These are phyloP conservation scores for Drosophila asahinai DNA, from an alignment of 1,140 invertebrate species.

Conservation along the genomic window DNA sequence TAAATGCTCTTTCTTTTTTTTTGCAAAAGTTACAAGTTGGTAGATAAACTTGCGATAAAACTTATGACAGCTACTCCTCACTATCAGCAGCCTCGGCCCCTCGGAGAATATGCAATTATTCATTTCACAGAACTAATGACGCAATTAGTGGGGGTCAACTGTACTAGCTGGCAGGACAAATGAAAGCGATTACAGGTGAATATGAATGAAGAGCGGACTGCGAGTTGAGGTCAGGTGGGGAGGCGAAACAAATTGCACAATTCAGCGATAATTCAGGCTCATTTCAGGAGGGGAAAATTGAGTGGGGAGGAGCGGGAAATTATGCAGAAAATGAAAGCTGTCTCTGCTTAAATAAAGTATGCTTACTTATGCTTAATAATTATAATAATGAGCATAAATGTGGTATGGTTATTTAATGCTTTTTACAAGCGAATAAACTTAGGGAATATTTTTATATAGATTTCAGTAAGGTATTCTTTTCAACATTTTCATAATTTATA, in stretches of 20 bases:
- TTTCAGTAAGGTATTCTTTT: neutral
- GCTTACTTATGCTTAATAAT: no score
- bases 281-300: constrained; percentile 5
- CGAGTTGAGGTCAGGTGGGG: neutral
- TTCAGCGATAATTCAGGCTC: constrained; percentile 37
- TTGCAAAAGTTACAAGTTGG: constrained; percentile 52
- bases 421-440: no score
- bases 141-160: constrained; percentile 41
- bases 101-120: constrained; percentile 41
- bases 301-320: constrained; percentile 6
- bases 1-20: constrained; percentile 68
- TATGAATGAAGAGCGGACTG: constrained; percentile 45
- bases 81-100: constrained; percentile 1
- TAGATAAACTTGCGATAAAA: constrained; percentile 63
- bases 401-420: no score
- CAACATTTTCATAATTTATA: neutral
- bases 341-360: neutral
- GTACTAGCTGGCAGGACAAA: constrained; percentile 31
- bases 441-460: no score
- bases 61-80: constrained; percentile 44
- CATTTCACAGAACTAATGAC: constrained; percentile 49
- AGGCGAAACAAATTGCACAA: constrained; percentile 35
- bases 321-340: neutral
- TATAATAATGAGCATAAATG: no score
- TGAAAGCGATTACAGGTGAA: constrained; percentile 47